These are phyloP conservation scores for Phoeniculus purpureus DNA, from an alignment of 2,797 vertebrate genomes.

Conservation along the genomic window DNA sequence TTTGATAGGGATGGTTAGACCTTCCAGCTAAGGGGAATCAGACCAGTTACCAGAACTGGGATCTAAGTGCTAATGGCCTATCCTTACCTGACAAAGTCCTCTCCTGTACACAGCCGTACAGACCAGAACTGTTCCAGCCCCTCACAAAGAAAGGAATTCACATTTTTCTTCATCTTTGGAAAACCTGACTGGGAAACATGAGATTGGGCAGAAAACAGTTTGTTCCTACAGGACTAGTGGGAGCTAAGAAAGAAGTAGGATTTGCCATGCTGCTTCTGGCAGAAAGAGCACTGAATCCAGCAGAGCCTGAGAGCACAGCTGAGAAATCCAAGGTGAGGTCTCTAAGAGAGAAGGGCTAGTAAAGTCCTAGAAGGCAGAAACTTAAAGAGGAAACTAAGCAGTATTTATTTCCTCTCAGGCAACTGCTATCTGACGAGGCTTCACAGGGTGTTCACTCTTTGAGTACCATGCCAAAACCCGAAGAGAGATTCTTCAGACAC, in stretches of 20 bases:
- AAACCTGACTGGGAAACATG: not conserved
- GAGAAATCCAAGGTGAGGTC: not conserved
- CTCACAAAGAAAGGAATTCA: not conserved
- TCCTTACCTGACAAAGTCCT: not conserved
- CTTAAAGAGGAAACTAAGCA: not conserved
- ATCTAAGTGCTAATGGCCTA: not conserved
- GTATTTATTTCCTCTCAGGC: not conserved
- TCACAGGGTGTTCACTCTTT: not conserved
- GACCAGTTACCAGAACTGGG: not conserved
- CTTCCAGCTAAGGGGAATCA: not conserved
- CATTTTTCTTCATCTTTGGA: not conserved
- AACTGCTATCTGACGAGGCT: not conserved
- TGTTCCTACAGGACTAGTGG: not conserved
- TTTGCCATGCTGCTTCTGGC: not conserved
- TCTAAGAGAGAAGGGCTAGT: not conserved
- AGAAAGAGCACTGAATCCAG: not conserved
- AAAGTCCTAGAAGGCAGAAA: not conserved
- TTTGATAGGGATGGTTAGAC: not conserved
- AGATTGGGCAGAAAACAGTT: not conserved
- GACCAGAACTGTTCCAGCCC: not conserved
- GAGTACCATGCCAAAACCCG: not conserved
- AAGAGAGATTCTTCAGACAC: not conserved
- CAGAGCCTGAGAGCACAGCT: not conserved
- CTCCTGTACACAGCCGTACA: not conserved
- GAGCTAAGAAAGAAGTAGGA: not conserved